phyloP scores from a whole-genome alignment of 2,888 invertebrate species.

The Stenchaetothrips biformis region DNA sequence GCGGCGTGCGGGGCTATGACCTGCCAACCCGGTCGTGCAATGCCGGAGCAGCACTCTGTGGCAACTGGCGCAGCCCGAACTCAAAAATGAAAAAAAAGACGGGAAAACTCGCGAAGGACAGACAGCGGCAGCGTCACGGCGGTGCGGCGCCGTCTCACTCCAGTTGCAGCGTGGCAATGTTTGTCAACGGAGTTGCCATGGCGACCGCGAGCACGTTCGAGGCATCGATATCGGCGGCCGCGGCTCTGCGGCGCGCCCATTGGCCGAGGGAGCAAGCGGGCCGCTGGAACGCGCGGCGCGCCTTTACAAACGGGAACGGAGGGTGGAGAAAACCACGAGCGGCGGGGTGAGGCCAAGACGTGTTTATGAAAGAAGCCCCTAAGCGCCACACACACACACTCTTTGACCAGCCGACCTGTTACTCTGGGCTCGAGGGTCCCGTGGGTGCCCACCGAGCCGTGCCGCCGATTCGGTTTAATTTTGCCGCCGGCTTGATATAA shows the following conservation, averaged over 20 bases:
- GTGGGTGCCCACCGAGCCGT: too few relatives aligned
- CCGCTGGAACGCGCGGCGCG: background rate
- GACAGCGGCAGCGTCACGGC: background rate
- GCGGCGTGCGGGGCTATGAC: background rate
- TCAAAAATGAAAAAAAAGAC: background rate
- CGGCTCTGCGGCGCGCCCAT: background rate
- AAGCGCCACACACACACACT: too few relatives aligned
- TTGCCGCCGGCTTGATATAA: too few relatives aligned
- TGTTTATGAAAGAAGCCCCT: too few relatives aligned
- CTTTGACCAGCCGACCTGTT: too few relatives aligned
- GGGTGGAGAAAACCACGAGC: background rate
- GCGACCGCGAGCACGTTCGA: background rate
- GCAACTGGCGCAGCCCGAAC: background rate
- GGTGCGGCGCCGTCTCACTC: background rate
- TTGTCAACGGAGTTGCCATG: constrained; percentile 1
- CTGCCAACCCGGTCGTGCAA: background rate
- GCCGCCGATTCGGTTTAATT: too few relatives aligned
- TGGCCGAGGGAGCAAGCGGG: background rate
- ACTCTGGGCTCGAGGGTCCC: too few relatives aligned
- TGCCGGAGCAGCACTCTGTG: background rate
- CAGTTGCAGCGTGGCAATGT: background rate
- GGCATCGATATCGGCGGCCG: background rate
- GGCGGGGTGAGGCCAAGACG: background rate
- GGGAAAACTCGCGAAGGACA: background rate
- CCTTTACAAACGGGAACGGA: background rate